These are phyloP conservation scores for Hirundo rustica DNA, from an alignment of 2,797 vertebrate genomes.

Conservation along the genomic window DNA sequence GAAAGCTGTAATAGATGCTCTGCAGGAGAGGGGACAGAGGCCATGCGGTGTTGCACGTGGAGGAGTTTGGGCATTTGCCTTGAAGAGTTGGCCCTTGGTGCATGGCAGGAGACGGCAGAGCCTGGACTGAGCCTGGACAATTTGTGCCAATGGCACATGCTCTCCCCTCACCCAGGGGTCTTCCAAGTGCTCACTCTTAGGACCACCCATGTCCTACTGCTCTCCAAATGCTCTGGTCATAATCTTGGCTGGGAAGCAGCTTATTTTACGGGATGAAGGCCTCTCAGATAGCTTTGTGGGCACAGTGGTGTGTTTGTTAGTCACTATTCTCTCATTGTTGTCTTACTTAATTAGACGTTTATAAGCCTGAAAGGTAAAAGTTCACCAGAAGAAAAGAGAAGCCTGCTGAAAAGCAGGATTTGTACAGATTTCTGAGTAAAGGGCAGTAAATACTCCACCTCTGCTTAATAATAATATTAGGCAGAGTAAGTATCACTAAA, in stretches of 20 bases:
- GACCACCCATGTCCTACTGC: not conserved
- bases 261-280: not conserved
- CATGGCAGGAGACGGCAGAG: not conserved
- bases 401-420: not conserved
- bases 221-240: not conserved
- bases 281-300: not conserved
- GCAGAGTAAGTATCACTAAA: constrained; percentile 43
- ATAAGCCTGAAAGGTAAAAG: not conserved
- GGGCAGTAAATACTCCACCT: constrained; percentile 54
- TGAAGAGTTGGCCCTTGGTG: not conserved
- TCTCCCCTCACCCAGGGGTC: not conserved
- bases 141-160: not conserved
- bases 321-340: not conserved
- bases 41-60: rapidly evolving
- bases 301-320: not conserved
- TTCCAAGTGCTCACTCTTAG: not conserved
- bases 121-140: not conserved
- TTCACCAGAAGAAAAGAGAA: not conserved
- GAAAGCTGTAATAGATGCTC: not conserved
- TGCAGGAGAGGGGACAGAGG: not conserved
- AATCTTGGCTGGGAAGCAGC: not conserved
- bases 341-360: not conserved
- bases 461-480: constrained; percentile 46
- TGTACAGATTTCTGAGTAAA: constrained; percentile 10
- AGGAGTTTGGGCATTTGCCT: not conserved